Evolutionary conservation across 2,888 invertebrate species (phyloP), one percentile per base, ranked within the genome.

Genomic region (Diarsia rubi): DNA sequence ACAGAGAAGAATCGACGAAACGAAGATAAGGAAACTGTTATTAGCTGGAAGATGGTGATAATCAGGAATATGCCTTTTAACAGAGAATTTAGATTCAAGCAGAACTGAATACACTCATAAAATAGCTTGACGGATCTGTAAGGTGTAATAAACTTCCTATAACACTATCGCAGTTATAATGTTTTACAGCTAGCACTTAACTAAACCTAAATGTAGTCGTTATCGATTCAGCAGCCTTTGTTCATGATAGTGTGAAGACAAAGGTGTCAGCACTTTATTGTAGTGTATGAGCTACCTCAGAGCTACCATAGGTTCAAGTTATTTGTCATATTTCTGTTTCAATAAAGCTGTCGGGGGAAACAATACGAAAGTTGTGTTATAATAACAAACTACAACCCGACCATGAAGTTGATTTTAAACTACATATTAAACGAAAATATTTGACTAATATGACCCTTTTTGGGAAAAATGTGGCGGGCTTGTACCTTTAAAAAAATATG

Each of bases 211-310:
- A 79, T 65, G 49, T 27, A 45, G 57, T 59, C 62, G 71, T 79
- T 79, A 74, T 79, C 80, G 74, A 64, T 47, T 71, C 57, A 49
- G 71, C 31, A 64, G 63, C 79, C 24, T 69, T 76, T 63, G 62
- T 76, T 78, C n/a, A 14, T 12, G 78, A 54, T 59, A 45, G 44
- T 70, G 21, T 37, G 8, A n/a, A 37, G 31, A 78, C 44, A 71
- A 64, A 14, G 63, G 21, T 24, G 49, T 44, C 63, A 37, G 24
- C 31, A n/a, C 21, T 44, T 68, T 44, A 69, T 24, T 77, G 16
- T 16, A 42, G 16, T 45, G 21, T n/a, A 45, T 54, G 14, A 37
- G 24, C 49, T 63, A 16, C 42, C 12, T 5, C 19, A 21, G 14
- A 37, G 24, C 49, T 63, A 16, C 42, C 12, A 8, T n/a, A 21